phyloP scores from a whole-genome alignment of 2,888 invertebrate species.

The Eilema sororculum region DNA sequence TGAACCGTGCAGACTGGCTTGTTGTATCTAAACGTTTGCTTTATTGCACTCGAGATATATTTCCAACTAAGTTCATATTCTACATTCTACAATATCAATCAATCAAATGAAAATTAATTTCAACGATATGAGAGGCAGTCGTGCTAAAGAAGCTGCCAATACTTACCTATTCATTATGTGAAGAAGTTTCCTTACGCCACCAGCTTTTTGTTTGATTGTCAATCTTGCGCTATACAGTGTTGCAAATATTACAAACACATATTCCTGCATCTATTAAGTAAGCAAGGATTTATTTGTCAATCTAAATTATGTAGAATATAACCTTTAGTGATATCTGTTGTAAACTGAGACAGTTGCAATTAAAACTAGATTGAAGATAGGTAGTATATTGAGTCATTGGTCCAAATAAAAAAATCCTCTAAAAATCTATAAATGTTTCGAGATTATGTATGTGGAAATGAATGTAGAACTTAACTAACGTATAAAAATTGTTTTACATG shows the following conservation, averaged over 20 bases:
- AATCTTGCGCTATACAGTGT: background rate
- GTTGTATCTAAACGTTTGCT: background rate
- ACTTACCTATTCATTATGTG: too few species aligned
- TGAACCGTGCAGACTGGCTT: background rate
- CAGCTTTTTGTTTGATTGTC: too few species aligned
- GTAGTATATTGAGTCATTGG: background rate
- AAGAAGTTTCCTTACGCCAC: too few species aligned
- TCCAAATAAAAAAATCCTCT: background rate
- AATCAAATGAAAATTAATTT: too few species aligned
- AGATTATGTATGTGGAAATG: background rate
- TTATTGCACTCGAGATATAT: background rate
- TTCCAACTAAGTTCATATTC: background rate
- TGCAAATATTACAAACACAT: background rate
- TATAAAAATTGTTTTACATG: too few species aligned
- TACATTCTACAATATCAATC: background rate
- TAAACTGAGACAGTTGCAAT: constrained; percentile 8
- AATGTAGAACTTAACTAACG: too few species aligned
- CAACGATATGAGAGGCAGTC: too few species aligned
- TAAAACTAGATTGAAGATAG: background rate
- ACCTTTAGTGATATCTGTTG: background rate
- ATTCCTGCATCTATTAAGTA: background rate
- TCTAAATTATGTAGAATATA: constrained; percentile 8
- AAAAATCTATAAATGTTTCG: background rate
- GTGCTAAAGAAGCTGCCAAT: too few species aligned
- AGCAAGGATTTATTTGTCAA: background rate